Percentiles rank a stretch among this genome's conserved stretches.
Evolutionary conservation across 2,888 invertebrate species (phyloP).

Genomic region (Lapara coniferarum): DNA sequence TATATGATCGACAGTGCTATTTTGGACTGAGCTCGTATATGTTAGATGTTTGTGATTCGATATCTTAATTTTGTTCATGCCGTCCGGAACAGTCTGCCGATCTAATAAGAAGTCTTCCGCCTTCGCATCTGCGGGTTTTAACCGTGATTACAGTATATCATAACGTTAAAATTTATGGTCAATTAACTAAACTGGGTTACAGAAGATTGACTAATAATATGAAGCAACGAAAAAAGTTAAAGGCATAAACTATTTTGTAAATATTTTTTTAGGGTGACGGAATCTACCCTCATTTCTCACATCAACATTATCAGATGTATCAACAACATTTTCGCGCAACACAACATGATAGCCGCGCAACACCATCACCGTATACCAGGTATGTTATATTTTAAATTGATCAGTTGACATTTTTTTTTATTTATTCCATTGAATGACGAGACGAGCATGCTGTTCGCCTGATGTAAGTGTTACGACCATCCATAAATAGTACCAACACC

Average conservation of each 20-base stretch:
- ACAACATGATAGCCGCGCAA: conserved; percentile 73
- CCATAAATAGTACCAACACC: too few species aligned
- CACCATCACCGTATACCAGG: conserved; percentile 74
- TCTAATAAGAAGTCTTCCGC: conserved; percentile 90
- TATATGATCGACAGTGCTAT: conserved; percentile 10
- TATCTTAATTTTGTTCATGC: conserved; percentile 65
- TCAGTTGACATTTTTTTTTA: too few species aligned
- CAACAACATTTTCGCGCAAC: conserved; percentile 80
- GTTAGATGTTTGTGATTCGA: conserved; percentile 24
- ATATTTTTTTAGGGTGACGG: conserved; percentile 72
- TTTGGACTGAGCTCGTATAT: not conserved
- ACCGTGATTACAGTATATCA: conserved; percentile 87
- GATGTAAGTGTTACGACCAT: too few species aligned
- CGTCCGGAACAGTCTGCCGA: conserved; percentile 85
- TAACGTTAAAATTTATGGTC: conserved; percentile 56
- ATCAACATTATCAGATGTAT: conserved; percentile 81
- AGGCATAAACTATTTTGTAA: conserved; percentile 17
- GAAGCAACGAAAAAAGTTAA: not conserved
- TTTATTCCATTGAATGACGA: too few species aligned
- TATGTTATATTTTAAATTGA: conserved; percentile 37
- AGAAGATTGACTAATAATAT: not conserved
- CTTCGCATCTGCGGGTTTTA: conserved; percentile 92
- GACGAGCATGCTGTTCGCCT: too few species aligned
- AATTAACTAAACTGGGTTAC: conserved; percentile 22
- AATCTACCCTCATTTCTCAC: conserved; percentile 79